A percentile compares a stretch with the other conserved stretches of the same genome.
phyloP scores from a whole-genome alignment of 2,797 vertebrate genomes.

The Ptychadena robeensis region DNA sequence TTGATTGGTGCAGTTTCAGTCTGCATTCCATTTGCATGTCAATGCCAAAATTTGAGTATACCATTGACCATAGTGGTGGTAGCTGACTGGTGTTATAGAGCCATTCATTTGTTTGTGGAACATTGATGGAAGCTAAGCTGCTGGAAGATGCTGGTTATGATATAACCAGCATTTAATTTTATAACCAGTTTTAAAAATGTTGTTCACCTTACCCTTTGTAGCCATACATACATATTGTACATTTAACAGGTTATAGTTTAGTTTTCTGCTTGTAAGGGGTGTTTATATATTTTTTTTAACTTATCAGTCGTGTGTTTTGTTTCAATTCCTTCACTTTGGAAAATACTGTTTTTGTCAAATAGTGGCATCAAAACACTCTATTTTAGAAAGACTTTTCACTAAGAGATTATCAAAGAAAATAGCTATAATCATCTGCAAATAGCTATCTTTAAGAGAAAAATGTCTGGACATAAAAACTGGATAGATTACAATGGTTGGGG shows the following conservation, averaged over 20 bases:
- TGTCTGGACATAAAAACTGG: conserved; percentile 41
- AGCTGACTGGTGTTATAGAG: too few relatives aligned
- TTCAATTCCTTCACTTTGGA: conserved; percentile 25
- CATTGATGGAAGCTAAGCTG: too few relatives aligned
- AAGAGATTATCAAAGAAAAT: conserved; percentile 57
- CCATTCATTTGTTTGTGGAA: too few relatives aligned
- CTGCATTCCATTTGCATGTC: too few relatives aligned
- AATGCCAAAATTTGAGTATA: too few relatives aligned
- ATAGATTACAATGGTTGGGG: conserved; percentile 52
- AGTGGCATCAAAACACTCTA: conserved; percentile 52
- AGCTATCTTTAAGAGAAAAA: conserved; percentile 47
- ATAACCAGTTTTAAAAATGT: too few relatives aligned
- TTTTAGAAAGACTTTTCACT: conserved; percentile 54
- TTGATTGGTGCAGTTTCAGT: too few relatives aligned
- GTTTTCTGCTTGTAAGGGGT: not conserved
- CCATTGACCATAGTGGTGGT: too few relatives aligned
- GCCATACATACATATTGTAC: not conserved
- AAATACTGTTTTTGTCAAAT: conserved; percentile 52
- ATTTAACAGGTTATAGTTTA: not conserved
- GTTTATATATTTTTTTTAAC: not conserved
- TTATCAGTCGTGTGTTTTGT: conserved; percentile 38
- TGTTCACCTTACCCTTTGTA: too few relatives aligned
- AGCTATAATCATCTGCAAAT: conserved; percentile 57
- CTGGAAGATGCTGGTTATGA: too few relatives aligned
- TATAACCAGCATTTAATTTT: too few relatives aligned